Base-by-base conservation (phyloP, 2,888 invertebrate species). In the Pristionchus exspectatus region DNA sequence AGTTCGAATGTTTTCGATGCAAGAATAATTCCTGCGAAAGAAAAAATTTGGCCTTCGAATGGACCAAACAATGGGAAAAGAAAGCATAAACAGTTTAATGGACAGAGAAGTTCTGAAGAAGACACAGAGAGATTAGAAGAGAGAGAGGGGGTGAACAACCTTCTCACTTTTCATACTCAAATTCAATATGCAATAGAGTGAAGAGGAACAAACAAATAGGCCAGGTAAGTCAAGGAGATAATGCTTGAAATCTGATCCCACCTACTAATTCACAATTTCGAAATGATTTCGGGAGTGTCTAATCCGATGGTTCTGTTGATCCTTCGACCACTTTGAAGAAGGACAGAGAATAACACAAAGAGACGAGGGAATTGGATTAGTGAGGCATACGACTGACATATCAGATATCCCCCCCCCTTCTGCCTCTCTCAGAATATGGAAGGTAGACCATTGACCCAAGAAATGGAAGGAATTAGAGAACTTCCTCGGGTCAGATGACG, bases 371-470 rank as follows among this genome's bases (percentile, higher is more conserved):
- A 38, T 33, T 18, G 74, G 38, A 74, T 33, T 30, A 33, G 24
- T 74, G 74, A 72, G 69, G 38, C 44, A 74, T 74, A 38, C 74
- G 74, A 74, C 74, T 74, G 38, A 1, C 74, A 38, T 33, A 74
- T 74, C 74, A 74, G 30, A 74, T 74, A 74, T 74, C 74, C 69
- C 69, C 74, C 74, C 69, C 69, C 74, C 30, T 74, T 24, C 30
- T 38, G 7, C 38, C 38, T 33, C 38, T 33, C 74, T 74, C 74
- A 38, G 38, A 74, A 74, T 74, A 38, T 44, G 74, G 74, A 74
- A 74, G 74, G 74, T 74, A 74, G 74, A 44, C 74, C 18, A 74
- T 38, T 74, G 74, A 74, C 74, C 30, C 38, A 69, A 69, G 38
- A 33, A 33, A 33, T 44, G 30, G 74, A 38, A 38, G 74, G 30